phyloP scores from a whole-genome alignment of 2,113 vertebrate genomes.

The Etheostoma spectabile region DNA sequence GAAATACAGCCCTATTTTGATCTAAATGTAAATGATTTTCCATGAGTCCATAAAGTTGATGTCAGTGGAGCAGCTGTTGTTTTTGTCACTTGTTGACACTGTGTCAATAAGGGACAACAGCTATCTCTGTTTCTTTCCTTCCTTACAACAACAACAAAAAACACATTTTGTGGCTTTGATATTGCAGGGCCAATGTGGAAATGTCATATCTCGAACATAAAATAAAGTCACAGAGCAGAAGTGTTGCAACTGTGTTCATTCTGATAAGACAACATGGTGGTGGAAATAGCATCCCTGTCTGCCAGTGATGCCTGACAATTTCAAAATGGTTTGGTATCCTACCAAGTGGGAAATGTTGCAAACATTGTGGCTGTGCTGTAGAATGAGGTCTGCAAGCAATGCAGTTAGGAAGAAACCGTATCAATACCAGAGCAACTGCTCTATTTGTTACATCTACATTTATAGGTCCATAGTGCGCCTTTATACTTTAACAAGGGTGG shows the following conservation, averaged over 20 bases:
- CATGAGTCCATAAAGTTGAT: not conserved
- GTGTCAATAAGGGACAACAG: not conserved
- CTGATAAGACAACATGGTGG: conserved; percentile 44
- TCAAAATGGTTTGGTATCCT: conserved; percentile 11
- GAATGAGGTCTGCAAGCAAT: not conserved
- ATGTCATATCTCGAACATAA: conserved; percentile 9
- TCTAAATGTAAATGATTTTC: not conserved
- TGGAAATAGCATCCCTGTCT: conserved; percentile 32
- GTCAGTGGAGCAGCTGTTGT: not conserved
- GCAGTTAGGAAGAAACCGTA: conserved; percentile 18
- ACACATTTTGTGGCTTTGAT: conserved; percentile 3
- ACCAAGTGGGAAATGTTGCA: not conserved
- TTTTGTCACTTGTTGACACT: not conserved
- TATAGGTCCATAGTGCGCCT: conserved; percentile 33
- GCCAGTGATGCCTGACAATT: conserved; percentile 20
- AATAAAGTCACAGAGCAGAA: conserved; percentile 11
- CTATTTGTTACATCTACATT: conserved; percentile 34
- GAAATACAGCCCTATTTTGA: not conserved
- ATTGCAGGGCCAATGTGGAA: not conserved
- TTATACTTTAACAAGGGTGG: conserved; percentile 61
- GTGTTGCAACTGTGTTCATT: conserved; percentile 28
- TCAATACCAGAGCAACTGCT: conserved; percentile 18
- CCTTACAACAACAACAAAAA: not conserved
- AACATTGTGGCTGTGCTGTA: not conserved
- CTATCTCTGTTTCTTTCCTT: not conserved